These are phyloP conservation scores for Syrphus vitripennis DNA, from an alignment of 2,888 invertebrate genomes.

Conservation along the genomic window DNA sequence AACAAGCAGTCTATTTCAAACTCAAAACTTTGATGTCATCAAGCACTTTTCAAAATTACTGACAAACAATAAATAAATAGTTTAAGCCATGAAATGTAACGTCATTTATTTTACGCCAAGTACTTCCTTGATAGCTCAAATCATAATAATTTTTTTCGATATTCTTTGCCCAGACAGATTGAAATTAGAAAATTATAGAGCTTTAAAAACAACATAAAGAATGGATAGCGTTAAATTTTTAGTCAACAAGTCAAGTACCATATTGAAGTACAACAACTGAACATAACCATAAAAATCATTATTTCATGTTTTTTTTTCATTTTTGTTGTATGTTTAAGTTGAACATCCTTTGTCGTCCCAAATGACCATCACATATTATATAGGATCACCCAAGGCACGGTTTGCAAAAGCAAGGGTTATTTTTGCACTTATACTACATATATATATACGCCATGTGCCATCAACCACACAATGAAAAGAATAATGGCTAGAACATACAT, in stretches of 20 bases:
- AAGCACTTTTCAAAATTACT: too few relatives aligned
- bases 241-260: constrained; percentile 15
- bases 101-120: too few relatives aligned
- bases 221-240: background rate
- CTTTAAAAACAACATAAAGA: background rate
- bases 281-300: constrained; percentile 13
- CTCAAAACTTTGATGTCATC: too few relatives aligned
- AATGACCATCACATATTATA: background rate
- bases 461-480: constrained; percentile 33
- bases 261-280: background rate
- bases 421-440: too few relatives aligned
- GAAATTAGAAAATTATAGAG: too few relatives aligned
- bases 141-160: background rate
- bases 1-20: too few relatives aligned
- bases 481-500: constrained; percentile 31
- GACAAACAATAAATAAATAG: too few relatives aligned
- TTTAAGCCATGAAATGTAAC: too few relatives aligned
- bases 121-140: too few relatives aligned
- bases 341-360: constrained; percentile 4
- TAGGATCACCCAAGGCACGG: background rate
- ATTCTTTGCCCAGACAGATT: too few relatives aligned
- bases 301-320: background rate
- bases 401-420: background rate
- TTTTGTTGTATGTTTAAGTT: background rate
- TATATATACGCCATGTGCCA: constrained; percentile 5